Evolutionary conservation across 2,797 vertebrate species (phyloP), one percentile per base, ranked within the genome.

Genomic region (Karalla daura): DNA sequence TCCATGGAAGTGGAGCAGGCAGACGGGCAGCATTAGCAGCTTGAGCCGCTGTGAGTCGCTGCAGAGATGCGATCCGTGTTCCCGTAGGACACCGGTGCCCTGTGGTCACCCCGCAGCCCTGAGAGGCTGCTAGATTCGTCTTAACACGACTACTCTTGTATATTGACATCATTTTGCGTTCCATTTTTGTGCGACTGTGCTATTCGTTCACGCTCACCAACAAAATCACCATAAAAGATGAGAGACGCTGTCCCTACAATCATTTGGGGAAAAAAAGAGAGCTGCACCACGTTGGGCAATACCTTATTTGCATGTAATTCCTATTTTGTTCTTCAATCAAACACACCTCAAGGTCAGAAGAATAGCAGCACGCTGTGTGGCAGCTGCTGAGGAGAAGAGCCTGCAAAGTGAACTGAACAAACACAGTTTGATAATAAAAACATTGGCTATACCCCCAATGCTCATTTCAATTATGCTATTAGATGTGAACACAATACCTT

Each of bases 291-390:
- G 44, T 23, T 5, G 14, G 14, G 15, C 17, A 53, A 20, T 27
- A 23, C 14, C 53, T 66, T 47, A 70, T 86, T 78, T 78, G 63
- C 59, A 85, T 78, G 63, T 69, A 60, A 50, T 49, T 62, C 63
- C 28, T 23, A 59, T 78, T 62, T 47, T 62, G 33, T 60, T 59
- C 50, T 73, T 74, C 44, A 58, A 50, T 73, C 45, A 7, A 2
- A 17, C 43, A 36, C 10, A 4, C 64, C 75, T 75, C 65, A 83
- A 85, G 76, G 74, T 79, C 75, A 67, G 44, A 70, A 45, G 46
- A 41, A 66, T 32, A 75, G 47, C 43, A 66, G 27, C 14, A 30
- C 8, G 36, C 12, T 8, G 6, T 35, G 33, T 18, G 1, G 20
- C 24, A 59, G 54, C 54, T 39, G 50, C 30, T 41, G 68, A 41